Evolutionary conservation across 2,888 invertebrate species (phyloP), one percentile per base, ranked within the genome.

Genomic region (Zaprionus lineosus): DNA sequence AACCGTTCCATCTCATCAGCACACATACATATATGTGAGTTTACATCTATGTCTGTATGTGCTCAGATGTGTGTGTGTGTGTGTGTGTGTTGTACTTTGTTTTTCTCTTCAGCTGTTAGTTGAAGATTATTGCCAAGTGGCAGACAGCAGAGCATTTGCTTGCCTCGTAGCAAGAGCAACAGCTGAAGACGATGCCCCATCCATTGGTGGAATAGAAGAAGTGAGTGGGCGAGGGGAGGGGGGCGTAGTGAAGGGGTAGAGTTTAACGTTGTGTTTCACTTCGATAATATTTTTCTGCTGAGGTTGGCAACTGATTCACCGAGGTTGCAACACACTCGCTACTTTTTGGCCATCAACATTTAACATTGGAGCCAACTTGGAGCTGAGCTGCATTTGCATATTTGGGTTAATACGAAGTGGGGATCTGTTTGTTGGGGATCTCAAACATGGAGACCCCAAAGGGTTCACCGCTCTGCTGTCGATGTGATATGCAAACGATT

Each of bases 111-210:
- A 55, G 53, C 74, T 79, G 65, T 74, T 63, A 64, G 76, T 39
- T 79, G 74, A 72, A 73, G 71, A 83, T 74, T 76, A 74, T 79
- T 78, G 71, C 76, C 61, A 68, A 73, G 66, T 66, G 62, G 64
- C 60, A 60, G 71, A 64, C 67, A 66, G 48, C n/a, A n/a, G n/a
- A n/a, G n/a, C n/a, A n/a, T n/a, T n/a, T 53, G 71, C 57, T 57
- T 46, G 62, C 61, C 59, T 64, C 74, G 44, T 48, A 44, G 39
- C 50, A 43, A 24, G 6, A 71, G 40, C 52, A 57, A 44, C 64
- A 65, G 53, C 65, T 65, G 36, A 68, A 69, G 61, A 43, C 60
- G 14, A 15, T 59, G 59, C 55, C 65, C 34, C 31, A 43, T n/a
- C n/a, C n/a, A n/a, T n/a, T n/a, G n/a, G n/a, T n/a, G n/a, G n/a